Conservation (phyloP, 2,113 vertebrate genomes). For the Tetrax tetrax region DNA sequence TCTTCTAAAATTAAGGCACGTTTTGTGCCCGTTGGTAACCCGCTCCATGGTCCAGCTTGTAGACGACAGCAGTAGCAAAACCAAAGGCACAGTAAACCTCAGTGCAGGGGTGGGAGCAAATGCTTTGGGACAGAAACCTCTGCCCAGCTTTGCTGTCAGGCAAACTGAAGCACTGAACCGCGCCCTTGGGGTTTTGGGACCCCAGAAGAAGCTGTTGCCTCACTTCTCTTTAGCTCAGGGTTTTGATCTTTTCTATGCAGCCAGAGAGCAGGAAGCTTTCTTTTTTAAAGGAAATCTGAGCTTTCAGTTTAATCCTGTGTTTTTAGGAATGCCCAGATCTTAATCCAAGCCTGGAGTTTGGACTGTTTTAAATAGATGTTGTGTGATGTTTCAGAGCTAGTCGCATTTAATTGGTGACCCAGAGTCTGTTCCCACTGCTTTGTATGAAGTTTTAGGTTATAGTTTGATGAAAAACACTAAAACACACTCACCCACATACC, state of each 20-base stretch:
- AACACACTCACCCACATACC: background rate
- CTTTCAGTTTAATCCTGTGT: slow-evolving; percentile 54
- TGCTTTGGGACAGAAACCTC: background rate
- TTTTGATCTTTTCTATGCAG: slow-evolving; percentile 27
- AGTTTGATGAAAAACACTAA: slow-evolving; percentile 29
- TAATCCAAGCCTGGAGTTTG: slow-evolving; percentile 45
- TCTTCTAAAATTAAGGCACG: background rate
- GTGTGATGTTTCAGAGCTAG: slow-evolving; percentile 45
- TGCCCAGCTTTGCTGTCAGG: background rate
- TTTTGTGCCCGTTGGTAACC: background rate
- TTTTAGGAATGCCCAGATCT: slow-evolving; percentile 41
- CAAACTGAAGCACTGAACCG: background rate
- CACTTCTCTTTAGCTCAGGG: background rate
- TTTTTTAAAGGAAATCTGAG: slow-evolving; percentile 58
- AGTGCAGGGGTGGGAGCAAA: rapidly evolving
- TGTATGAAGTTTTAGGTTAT: background rate
- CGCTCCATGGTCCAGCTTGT: background rate
- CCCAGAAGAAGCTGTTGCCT: slow-evolving; percentile 1
- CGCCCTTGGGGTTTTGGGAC: background rate
- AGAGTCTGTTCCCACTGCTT: slow-evolving; percentile 8
- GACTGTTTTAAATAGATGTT: slow-evolving; percentile 47
- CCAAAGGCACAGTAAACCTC: background rate
- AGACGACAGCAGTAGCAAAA: background rate
- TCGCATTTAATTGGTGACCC: slow-evolving; percentile 20
- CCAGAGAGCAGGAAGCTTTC: slow-evolving; percentile 27